Conservation (phyloP, 2,113 vertebrate genomes). For the Tenrec ecaudatus region DNA sequence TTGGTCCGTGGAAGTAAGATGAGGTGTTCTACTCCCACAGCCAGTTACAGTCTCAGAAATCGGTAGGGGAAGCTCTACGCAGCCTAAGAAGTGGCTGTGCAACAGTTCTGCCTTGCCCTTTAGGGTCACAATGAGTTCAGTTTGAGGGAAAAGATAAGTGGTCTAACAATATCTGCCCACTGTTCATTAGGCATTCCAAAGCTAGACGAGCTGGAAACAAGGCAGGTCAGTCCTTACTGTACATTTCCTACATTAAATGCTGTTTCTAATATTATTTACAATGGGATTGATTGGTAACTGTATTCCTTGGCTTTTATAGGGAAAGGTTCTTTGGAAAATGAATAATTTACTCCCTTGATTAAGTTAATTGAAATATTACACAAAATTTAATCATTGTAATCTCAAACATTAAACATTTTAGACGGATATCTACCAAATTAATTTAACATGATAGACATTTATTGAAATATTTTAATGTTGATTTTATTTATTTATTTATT, state of each 20-base stretch:
- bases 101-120: no score
- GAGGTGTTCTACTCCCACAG: no score
- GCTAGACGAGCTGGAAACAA: neutral
- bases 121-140: no score
- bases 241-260: neutral
- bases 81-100: no score
- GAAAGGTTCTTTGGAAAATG: neutral
- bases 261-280: neutral
- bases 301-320: slow-evolving; percentile 16
- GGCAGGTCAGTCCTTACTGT: neutral
- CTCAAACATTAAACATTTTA: neutral
- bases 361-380: neutral
- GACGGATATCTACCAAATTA: neutral
- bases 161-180: neutral
- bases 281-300: neutral
- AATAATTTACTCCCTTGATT: neutral
- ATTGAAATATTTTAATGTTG: neutral
- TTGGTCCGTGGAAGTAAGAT: no score
- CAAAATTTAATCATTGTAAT: neutral
- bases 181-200: neutral
- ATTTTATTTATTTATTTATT: neutral
- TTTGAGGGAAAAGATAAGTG: no score
- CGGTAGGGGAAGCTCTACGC: no score
- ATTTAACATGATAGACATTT: neutral
- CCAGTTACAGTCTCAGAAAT: no score